These are phyloP conservation scores for Eidolon helvum DNA, from an alignment of 2,113 vertebrate genomes.

Conservation along the genomic window DNA sequence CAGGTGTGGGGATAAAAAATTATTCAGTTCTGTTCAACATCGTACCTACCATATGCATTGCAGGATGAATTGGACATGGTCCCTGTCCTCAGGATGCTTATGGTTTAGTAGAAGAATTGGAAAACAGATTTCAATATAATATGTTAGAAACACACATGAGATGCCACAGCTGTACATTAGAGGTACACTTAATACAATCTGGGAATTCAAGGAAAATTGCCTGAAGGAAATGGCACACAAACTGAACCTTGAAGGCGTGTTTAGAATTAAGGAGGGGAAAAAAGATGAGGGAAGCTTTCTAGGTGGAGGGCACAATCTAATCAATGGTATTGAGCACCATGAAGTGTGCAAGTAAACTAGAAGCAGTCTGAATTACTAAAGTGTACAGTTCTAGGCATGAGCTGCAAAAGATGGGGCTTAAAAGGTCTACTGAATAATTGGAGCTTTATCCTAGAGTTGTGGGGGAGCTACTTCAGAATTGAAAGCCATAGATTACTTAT, in stretches of 20 bases:
- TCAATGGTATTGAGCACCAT: not conserved
- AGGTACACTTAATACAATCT: not conserved
- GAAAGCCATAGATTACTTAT: not conserved
- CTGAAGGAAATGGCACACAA: not conserved
- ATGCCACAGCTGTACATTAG: not conserved
- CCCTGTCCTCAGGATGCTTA: not conserved
- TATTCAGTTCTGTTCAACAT: not conserved
- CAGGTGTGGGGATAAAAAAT: not conserved
- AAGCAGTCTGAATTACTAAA: not conserved
- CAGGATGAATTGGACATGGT: not conserved
- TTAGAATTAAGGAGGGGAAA: not conserved
- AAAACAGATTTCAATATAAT: not conserved
- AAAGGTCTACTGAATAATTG: not conserved
- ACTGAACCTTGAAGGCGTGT: not conserved
- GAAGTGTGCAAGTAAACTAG: not conserved
- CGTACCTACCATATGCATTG: not conserved
- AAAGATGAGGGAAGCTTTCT: not conserved
- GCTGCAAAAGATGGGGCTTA: not conserved
- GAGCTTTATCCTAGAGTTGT: not conserved
- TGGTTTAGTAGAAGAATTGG: not conserved
- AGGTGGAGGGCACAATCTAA: not conserved
- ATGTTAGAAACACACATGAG: not conserved
- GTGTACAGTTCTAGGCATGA: not conserved
- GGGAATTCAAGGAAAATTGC: not conserved
- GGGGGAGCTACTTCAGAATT: not conserved